These are phyloP conservation scores for Brachirus orientalis DNA, from an alignment of 2,113 vertebrate genomes.

Conservation along the genomic window DNA sequence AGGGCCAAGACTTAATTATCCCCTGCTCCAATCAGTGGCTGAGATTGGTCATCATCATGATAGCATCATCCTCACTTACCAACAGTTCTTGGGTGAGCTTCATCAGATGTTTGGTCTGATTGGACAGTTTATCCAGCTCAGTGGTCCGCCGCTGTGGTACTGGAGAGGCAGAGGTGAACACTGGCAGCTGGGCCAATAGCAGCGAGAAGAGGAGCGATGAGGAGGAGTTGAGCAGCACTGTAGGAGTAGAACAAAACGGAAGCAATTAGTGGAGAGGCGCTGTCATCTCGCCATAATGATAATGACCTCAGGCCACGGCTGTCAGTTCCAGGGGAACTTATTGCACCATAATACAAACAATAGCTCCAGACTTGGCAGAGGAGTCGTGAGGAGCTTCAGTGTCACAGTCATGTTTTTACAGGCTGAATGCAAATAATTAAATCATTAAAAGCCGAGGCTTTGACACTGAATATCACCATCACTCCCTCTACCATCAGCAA, in stretches of 20 bases:
- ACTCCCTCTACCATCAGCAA: conserved; percentile 49
- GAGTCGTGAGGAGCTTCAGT: conserved; percentile 43
- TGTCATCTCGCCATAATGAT: conserved; percentile 73
- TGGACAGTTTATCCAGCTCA: conserved; percentile 83
- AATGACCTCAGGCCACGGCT: conserved; percentile 68
- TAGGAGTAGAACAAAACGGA: conserved; percentile 65
- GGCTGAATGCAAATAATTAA: conserved; percentile 68
- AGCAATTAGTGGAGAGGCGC: conserved; percentile 71
- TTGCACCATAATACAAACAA: conserved; percentile 78
- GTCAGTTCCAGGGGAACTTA: conserved; percentile 67
- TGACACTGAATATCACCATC: conserved; percentile 66
- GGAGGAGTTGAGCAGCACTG: conserved; percentile 84
- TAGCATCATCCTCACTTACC: conserved; percentile 71
- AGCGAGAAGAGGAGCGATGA: conserved; percentile 82
- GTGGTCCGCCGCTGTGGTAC: conserved; percentile 66
- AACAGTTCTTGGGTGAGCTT: conserved; percentile 82
- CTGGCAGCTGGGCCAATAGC: conserved; percentile 81
- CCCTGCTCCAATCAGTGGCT: conserved; percentile 16
- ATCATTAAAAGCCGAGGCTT: conserved; percentile 55
- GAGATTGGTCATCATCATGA: conserved; percentile 15
- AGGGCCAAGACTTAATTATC: conserved; percentile 18
- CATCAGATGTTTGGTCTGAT: conserved; percentile 83
- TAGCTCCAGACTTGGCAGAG: conserved; percentile 72
- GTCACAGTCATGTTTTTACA: conserved; percentile 76
- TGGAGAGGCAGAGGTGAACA: conserved; percentile 77